Conservation (phyloP, 2,797 vertebrate species). For the Vespertilio murinus region DNA sequence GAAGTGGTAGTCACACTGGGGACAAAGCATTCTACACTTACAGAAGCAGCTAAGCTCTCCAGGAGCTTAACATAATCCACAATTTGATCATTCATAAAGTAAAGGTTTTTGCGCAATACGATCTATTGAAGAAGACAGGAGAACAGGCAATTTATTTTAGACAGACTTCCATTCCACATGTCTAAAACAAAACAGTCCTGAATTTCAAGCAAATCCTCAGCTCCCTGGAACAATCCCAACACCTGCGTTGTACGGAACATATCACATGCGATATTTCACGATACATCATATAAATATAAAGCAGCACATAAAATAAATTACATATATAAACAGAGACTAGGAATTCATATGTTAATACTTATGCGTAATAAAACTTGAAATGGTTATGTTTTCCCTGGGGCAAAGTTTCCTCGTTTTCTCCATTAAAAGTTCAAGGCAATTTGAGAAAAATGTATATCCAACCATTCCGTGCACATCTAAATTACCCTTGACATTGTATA, state of each 20-base stretch:
- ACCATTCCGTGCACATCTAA: slow-evolving; percentile 45
- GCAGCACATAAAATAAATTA: slow-evolving; percentile 68
- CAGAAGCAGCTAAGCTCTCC: neutral
- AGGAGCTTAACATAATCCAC: neutral
- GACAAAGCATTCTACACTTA: neutral
- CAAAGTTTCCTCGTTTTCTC: slow-evolving; percentile 64
- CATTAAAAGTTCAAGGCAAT: slow-evolving; percentile 70
- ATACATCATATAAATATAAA: slow-evolving; percentile 71
- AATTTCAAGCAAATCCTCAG: slow-evolving; percentile 69
- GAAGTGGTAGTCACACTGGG: neutral
- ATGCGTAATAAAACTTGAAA: slow-evolving; percentile 69
- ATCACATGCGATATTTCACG: slow-evolving; percentile 68
- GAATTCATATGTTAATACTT: slow-evolving; percentile 72
- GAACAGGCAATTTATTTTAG: slow-evolving; percentile 60
- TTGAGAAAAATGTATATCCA: slow-evolving; percentile 69
- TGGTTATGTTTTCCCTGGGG: slow-evolving; percentile 58
- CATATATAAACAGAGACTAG: slow-evolving; percentile 71
- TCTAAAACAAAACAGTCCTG: slow-evolving; percentile 65
- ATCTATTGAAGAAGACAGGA: slow-evolving; percentile 58
- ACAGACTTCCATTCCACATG: slow-evolving; percentile 65
- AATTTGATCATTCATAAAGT: slow-evolving; percentile 46
- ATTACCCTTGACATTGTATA: slow-evolving; percentile 38
- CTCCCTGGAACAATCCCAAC: slow-evolving; percentile 58
- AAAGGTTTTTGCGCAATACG: slow-evolving; percentile 23
- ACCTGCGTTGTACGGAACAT: slow-evolving; percentile 57